Evolutionary conservation across 2,888 invertebrate genomes (phyloP), one percentile per base, ranked within the genome.

Genomic region (Leptodirus hochenwartii): DNA sequence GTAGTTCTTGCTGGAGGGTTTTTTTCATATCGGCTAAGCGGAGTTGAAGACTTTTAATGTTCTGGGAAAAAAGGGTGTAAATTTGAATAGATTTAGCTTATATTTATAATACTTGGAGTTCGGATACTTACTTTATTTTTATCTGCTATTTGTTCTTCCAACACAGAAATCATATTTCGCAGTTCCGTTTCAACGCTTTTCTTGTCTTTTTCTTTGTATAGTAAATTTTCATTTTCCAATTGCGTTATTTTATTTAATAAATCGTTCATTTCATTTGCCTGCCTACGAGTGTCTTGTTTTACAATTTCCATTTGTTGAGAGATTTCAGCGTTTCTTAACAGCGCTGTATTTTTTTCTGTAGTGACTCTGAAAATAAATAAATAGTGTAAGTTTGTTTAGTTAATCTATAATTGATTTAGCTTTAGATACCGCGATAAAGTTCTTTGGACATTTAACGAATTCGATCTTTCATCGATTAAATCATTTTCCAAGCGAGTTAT

Each of bases 11-110:
- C 48, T 91, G 88, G 29, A 91, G 59, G 0, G 87, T 85, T 53
- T 90, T 90, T 53, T 88, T 87, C 66, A 91, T 72, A 49, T 91
- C 90, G 12, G 73, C 67, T 51, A 91, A 58, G 41, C 87, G 69
- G 53, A 88, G 80, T 52, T 90, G 85, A 45, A 88, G 66, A 11
- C 80, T 73, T 59, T 84, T 82, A 42, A 90, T 80, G 56, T 74
- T 77, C 82, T 85, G 51, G 22, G 62, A 56, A 36, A 32, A 34
- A 31, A 33, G 39, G n/a, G n/a, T n/a, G n/a, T n/a, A n/a, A n/a
- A 2, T 33, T 11, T 10, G 22, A n/a, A n/a, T n/a, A n/a, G n/a
- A n/a, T n/a, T n/a, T n/a, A n/a, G n/a, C n/a, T n/a, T n/a, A n/a
- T n/a, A n/a, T n/a, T n/a, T n/a, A n/a, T n/a, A n/a, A n/a, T n/a